Conservation (phyloP, 2,113 vertebrate species). For the Neogobius melanostomus region DNA sequence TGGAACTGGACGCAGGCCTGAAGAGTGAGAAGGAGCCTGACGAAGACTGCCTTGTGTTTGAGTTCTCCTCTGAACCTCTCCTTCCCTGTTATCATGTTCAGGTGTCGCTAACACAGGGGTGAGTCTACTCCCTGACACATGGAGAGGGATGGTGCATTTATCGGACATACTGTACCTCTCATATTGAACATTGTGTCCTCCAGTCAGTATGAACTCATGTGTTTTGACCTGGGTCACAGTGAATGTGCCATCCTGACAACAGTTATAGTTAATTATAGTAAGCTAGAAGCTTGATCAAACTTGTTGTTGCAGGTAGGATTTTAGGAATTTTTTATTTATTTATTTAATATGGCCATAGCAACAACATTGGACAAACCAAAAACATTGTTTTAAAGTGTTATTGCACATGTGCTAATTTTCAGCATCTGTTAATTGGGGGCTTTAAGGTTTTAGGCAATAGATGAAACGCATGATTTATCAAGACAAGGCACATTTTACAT, state of each 20-base stretch:
- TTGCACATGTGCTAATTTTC: too few relatives aligned
- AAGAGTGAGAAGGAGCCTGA: constrained; percentile 82
- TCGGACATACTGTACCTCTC: background rate
- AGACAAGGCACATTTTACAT: too few relatives aligned
- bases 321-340: too few relatives aligned
- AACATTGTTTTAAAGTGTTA: too few relatives aligned
- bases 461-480: too few relatives aligned
- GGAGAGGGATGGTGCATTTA: background rate
- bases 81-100: constrained; percentile 95
- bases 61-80: constrained; percentile 93
- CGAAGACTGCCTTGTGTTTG: constrained; percentile 88
- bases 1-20: constrained; percentile 77
- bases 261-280: background rate
- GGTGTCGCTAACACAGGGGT: constrained; percentile 92
- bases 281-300: background rate
- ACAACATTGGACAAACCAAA: too few relatives aligned
- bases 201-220: background rate
- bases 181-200: background rate
- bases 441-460: too few relatives aligned
- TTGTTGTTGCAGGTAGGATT: too few relatives aligned
- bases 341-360: too few relatives aligned
- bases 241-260: too few relatives aligned
- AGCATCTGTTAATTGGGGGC: too few relatives aligned
- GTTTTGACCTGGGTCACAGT: background rate
- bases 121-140: constrained; percentile 65